Conservation (phyloP, 2,113 vertebrate genomes). For the Aegithalos caudatus region DNA sequence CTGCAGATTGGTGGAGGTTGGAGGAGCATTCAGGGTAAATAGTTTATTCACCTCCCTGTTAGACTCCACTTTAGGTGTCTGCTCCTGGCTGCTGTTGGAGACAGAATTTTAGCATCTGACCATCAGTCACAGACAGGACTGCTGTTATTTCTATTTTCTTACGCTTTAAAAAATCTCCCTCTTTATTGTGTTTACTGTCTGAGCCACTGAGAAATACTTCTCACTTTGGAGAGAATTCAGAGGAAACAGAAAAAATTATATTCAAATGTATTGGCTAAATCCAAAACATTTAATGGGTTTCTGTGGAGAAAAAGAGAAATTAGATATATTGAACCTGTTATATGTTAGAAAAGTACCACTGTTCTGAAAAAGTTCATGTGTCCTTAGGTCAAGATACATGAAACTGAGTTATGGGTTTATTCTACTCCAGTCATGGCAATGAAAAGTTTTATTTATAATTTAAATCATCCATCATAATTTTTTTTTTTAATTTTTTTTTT, state of each 20-base stretch:
- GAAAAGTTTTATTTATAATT: background rate
- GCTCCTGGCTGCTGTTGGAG: background rate
- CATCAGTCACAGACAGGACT: background rate
- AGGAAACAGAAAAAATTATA: background rate
- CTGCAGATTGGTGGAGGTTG: background rate
- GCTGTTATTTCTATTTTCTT: background rate
- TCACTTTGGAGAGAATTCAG: background rate
- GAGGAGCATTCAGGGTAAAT: background rate
- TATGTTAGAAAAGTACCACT: background rate
- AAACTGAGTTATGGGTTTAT: background rate
- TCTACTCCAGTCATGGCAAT: background rate
- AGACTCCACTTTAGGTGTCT: background rate
- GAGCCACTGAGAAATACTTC: background rate
- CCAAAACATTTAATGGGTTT: background rate
- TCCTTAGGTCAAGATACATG: background rate
- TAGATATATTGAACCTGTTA: background rate
- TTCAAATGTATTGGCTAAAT: slow-evolving; percentile 17
- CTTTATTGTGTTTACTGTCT: background rate
- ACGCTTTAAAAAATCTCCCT: background rate
- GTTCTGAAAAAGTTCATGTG: background rate
- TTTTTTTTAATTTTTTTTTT: background rate
- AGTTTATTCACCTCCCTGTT: background rate
- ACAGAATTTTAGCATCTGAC: background rate
- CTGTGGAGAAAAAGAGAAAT: background rate
- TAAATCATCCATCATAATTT: background rate